Evolutionary conservation across 1,140 invertebrate genomes (phyloP).

Genomic region (Penaeus chinensis): DNA sequence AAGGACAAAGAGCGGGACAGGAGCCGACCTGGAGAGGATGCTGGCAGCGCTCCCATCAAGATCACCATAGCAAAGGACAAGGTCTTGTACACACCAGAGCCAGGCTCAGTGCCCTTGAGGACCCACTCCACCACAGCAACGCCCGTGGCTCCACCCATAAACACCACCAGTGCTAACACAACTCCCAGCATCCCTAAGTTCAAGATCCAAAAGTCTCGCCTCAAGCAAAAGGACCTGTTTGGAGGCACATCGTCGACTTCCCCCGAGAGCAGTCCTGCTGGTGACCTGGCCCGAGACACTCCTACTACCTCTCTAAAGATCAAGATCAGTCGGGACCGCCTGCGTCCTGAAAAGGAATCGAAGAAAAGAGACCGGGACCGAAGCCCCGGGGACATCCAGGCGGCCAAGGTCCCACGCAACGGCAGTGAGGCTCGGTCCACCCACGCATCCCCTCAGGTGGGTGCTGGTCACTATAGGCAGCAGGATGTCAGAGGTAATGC

Average conservation of each 20-base stretch:
- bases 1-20: slow-evolving; percentile 54
- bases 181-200: slow-evolving; percentile 70
- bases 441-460: slow-evolving; percentile 61
- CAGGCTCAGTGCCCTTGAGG: slow-evolving; percentile 64
- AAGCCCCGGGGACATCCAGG: slow-evolving; percentile 55
- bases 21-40: slow-evolving; percentile 40
- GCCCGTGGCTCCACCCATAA: not conserved
- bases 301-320: slow-evolving; percentile 64
- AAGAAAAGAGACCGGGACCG: slow-evolving; percentile 64
- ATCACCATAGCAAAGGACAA: slow-evolving; percentile 79
- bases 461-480: slow-evolving; percentile 50
- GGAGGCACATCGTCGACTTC: slow-evolving; percentile 49
- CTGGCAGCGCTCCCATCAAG: slow-evolving; percentile 71
- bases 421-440: slow-evolving; percentile 43
- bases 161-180: slow-evolving; percentile 16
- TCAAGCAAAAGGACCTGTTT: slow-evolving; percentile 68
- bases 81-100: slow-evolving; percentile 68
- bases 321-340: slow-evolving; percentile 64
- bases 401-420: slow-evolving; percentile 48
- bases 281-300: slow-evolving; percentile 63
- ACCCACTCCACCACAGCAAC: slow-evolving; percentile 65
- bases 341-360: slow-evolving; percentile 49
- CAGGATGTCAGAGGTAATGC: slow-evolving; percentile 9
- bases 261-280: slow-evolving; percentile 63
- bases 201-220: slow-evolving; percentile 75